Conservation (phyloP, 2,888 invertebrate genomes). For the Thyatira batis region DNA sequence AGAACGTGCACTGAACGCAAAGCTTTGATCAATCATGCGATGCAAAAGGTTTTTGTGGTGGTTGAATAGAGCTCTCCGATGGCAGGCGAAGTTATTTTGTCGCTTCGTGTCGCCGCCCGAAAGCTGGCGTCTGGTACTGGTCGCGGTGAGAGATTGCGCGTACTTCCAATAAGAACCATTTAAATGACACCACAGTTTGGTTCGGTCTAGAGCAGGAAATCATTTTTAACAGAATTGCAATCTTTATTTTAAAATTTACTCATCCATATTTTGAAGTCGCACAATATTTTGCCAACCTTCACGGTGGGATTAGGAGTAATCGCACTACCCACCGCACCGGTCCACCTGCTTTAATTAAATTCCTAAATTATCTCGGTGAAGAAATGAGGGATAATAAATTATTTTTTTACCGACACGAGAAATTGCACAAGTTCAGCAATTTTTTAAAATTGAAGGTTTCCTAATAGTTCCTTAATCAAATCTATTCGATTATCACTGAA, state of each 20-base stretch:
- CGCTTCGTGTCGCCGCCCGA: slow-evolving; percentile 42
- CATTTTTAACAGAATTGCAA: slow-evolving; percentile 41
- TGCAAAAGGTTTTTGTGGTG: slow-evolving; percentile 71
- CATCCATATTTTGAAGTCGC: background rate
- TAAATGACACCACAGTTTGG: slow-evolving; percentile 57
- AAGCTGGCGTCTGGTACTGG: slow-evolving; percentile 53
- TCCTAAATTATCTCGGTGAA: background rate
- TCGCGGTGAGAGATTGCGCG: slow-evolving; percentile 64
- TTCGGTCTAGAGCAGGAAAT: slow-evolving; percentile 34
- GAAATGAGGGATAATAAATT: background rate
- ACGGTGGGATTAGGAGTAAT: background rate
- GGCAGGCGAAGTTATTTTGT: slow-evolving; percentile 68
- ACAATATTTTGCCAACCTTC: background rate
- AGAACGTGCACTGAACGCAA: slow-evolving; percentile 55
- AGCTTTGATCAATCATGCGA: slow-evolving; percentile 79
- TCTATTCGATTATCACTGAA: no score
- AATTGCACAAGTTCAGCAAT: background rate
- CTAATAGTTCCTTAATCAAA: no score
- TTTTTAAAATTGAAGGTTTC: background rate
- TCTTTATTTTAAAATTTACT: slow-evolving; percentile 12
- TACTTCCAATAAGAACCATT: slow-evolving; percentile 58
- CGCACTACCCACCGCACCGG: background rate
- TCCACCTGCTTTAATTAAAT: background rate
- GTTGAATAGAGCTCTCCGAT: slow-evolving; percentile 64
- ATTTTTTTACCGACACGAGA: background rate